These are phyloP conservation scores for Eristalis intricaria DNA, from an alignment of 2,888 invertebrate species.

Conservation along the genomic window DNA sequence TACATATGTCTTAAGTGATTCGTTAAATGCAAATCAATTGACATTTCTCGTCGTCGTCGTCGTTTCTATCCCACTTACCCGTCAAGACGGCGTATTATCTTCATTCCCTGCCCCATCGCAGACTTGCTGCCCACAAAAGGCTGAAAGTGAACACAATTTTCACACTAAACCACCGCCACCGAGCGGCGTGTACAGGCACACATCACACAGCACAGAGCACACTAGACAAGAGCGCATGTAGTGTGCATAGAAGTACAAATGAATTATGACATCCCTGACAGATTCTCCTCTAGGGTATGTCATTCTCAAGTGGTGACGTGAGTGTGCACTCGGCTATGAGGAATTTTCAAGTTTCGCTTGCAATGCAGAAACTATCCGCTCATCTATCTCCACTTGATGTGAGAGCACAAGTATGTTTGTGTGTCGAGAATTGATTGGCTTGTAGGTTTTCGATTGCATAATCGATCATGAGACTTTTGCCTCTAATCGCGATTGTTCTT, in stretches of 20 bases:
- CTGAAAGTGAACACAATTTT: conserved; percentile 67
- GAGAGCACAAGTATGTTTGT: not conserved
- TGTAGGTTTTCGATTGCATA: conserved; percentile 61
- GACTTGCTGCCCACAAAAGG: not conserved
- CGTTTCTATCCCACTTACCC: not conserved
- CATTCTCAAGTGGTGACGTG: conserved; percentile 70
- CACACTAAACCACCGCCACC: conserved; percentile 51
- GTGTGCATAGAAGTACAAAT: conserved; percentile 62
- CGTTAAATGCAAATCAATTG: conserved; percentile 72
- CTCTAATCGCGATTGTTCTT: conserved; percentile 43
- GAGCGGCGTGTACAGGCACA: no score
- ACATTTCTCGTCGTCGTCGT: conserved; percentile 39
- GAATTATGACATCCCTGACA: conserved; percentile 71
- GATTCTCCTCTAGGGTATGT: conserved; percentile 70
- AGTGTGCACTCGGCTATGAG: conserved; percentile 54
- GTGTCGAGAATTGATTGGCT: conserved; percentile 56
- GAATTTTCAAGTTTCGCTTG: conserved; percentile 24
- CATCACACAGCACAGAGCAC: not conserved
- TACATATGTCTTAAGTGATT: conserved; percentile 60
- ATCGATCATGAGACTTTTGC: conserved; percentile 61
- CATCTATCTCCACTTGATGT: not conserved
- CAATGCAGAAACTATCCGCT: not conserved
- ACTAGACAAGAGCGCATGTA: conserved; percentile 12
- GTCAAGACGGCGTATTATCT: not conserved
- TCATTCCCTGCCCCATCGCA: not conserved